Evolutionary conservation across 2,113 vertebrate genomes (phyloP).

Genomic region (Hymenochirus boettgeri): DNA sequence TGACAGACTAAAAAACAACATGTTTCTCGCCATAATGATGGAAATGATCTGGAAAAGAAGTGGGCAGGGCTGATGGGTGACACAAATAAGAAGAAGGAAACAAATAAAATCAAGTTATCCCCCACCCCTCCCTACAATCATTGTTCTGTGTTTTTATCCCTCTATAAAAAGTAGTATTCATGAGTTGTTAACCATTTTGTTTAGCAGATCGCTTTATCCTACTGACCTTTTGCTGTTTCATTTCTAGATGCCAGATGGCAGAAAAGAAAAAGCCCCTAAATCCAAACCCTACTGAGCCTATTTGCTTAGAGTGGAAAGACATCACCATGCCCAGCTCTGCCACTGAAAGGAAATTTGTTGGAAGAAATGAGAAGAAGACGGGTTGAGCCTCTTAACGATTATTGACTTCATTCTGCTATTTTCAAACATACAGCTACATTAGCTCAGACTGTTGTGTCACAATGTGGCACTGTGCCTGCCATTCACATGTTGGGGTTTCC

Average conservation of each 20-base stretch:
- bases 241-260: conserved; percentile 67
- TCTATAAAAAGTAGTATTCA: conserved; percentile 63
- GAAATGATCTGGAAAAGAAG: conserved; percentile 68
- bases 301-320: conserved; percentile 53
- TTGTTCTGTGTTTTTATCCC: conserved; percentile 42
- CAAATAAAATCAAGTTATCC: conserved; percentile 40
- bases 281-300: conserved; percentile 50
- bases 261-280: conserved; percentile 59
- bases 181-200: conserved; percentile 76
- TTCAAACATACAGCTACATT: conserved; percentile 20
- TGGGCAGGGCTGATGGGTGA: conserved; percentile 52
- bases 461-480: background rate
- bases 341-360: conserved; percentile 44
- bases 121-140: conserved; percentile 34
- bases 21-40: conserved; percentile 50
- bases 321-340: conserved; percentile 55
- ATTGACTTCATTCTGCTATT: conserved; percentile 23
- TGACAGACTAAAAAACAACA: conserved; percentile 52
- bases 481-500: background rate
- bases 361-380: conserved; percentile 28
- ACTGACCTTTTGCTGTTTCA: conserved; percentile 62
- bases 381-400: conserved; percentile 33
- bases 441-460: conserved; percentile 7
- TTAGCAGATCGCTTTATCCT: conserved; percentile 69
- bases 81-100: conserved; percentile 15